Evolutionary conservation across 2,888 invertebrate genomes (phyloP), one percentile per base, ranked within the genome.

Genomic region (Tanytarsus gracilentus): DNA sequence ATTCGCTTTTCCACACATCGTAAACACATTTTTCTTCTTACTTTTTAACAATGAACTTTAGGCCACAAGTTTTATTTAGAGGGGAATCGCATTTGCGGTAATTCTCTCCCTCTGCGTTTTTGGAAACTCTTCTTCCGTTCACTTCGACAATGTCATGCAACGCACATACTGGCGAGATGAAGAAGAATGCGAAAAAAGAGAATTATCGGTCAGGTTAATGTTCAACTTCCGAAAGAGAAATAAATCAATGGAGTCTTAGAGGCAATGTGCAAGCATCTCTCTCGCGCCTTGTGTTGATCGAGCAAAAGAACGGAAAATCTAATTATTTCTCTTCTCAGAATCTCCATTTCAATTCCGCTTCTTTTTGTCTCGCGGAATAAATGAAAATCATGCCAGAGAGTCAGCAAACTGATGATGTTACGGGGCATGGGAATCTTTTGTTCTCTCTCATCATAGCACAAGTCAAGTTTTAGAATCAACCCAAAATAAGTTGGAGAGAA

Each of bases 51-150:
- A n/a, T n/a, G n/a, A n/a, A n/a, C n/a, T n/a, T n/a, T n/a, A n/a
- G n/a, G n/a, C n/a, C n/a, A n/a, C n/a, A n/a, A n/a, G n/a, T n/a
- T n/a, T n/a, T n/a, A n/a, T n/a, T n/a, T n/a, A n/a, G n/a, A n/a
- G n/a, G n/a, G n/a, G n/a, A n/a, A n/a, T n/a, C 40, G n/a, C 25
- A 26, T 39, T 55, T 40, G 40, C 40, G 30, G 30, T 23, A n/a
- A n/a, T n/a, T n/a, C n/a, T n/a, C n/a, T n/a, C n/a, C n/a, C n/a
- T n/a, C 39, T 44, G 58, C 14, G 39, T 40, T 55, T 27, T 23
- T 18, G 58, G 58, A 58, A 58, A 58, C 29, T 58, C 58, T 58
- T 58, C 58, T 58, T 58, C 58, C 58, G 58, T 48, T 58, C 16
- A 30, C 23, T 48, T 58, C 11, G 27, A 14, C 27, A 18, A 14